Evolutionary conservation across 2,797 vertebrate genomes (phyloP).

Genomic region (Acropternis orthonyx): DNA sequence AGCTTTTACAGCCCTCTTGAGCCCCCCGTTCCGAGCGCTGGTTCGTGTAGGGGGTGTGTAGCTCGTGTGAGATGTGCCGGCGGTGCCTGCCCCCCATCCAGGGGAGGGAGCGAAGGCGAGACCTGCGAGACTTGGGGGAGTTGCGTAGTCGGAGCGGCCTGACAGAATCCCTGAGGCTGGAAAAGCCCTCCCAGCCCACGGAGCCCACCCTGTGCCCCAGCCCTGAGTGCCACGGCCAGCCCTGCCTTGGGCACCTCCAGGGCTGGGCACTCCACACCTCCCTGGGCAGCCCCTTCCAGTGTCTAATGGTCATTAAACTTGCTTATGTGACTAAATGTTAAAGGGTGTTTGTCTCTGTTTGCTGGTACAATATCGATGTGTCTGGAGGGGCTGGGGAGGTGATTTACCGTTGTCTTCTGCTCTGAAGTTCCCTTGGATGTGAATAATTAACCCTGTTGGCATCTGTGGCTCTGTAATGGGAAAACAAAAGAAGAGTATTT

Average conservation of each 20-base stretch:
- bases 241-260: background rate
- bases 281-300: background rate
- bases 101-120: background rate
- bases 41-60: background rate
- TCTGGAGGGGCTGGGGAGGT: background rate
- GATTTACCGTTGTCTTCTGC: background rate
- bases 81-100: fast-evolving
- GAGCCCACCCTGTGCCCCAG: background rate
- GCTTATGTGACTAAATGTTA: background rate
- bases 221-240: background rate
- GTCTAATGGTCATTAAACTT: background rate
- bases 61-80: background rate
- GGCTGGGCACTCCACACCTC: background rate
- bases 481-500: background rate
- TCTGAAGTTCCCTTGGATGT: background rate
- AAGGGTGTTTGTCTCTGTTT: background rate
- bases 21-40: background rate
- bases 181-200: background rate
- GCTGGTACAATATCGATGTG: background rate
- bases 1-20: background rate
- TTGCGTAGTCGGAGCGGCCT: background rate
- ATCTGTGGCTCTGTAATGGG: background rate
- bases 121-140: background rate
- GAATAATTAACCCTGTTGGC: background rate
- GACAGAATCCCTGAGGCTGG: background rate